Conservation (phyloP, 2,797 vertebrate species). For the Masticophis lateralis region DNA sequence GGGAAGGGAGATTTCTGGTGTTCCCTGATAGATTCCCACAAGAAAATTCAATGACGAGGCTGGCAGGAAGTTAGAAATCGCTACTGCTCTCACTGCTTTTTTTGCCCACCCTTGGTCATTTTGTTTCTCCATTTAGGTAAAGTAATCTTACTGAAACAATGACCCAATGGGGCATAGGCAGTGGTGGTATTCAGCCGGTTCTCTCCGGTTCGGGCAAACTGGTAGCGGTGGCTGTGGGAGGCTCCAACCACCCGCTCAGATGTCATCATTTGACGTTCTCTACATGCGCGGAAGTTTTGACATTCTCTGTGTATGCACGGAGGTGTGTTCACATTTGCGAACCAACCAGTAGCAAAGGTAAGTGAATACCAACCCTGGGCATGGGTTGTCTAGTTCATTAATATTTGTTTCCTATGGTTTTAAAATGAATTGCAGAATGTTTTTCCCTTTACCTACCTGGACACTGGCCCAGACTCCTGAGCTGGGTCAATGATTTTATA, state of each 20-base stretch:
- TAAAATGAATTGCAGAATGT: background rate
- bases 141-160: background rate
- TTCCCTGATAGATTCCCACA: background rate
- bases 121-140: background rate
- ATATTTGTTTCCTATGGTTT: background rate
- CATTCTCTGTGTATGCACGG: too few relatives aligned
- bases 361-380: too few relatives aligned
- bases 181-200: too few relatives aligned
- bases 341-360: too few relatives aligned
- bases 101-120: background rate
- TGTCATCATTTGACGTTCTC: too few relatives aligned
- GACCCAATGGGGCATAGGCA: background rate
- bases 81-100: background rate
- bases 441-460: background rate
- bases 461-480: constrained; percentile 24
- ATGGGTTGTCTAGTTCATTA: too few relatives aligned
- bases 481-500: constrained; percentile 42
- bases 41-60: background rate
- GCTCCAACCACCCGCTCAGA: too few relatives aligned
- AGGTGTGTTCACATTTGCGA: too few relatives aligned
- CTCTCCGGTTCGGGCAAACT: too few relatives aligned
- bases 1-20: background rate
- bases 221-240: too few relatives aligned
- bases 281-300: too few relatives aligned
- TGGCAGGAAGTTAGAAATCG: background rate